Base-by-base conservation (phyloP, 2,888 invertebrate species). In the Caenorhabditis sulstoni region DNA sequence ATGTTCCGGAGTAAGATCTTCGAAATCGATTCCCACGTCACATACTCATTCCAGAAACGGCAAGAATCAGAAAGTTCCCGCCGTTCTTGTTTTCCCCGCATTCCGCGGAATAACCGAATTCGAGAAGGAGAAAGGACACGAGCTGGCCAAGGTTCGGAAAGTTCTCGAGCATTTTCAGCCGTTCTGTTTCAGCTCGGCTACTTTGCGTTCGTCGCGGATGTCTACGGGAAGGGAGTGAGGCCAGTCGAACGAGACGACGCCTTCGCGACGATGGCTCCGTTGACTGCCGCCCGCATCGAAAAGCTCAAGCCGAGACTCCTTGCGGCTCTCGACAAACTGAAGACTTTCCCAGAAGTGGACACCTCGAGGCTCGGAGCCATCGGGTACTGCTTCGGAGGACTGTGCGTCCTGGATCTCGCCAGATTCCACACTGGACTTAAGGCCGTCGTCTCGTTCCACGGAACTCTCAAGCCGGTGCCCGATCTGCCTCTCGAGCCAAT, bases 321-420 rank as follows among this genome's bases (percentile, higher is more conserved):
- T 9, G 83, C 84, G 14, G 81, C 85, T 8, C 29, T 86, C 8
- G 62, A 87, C 8, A 71, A 61, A 18, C 39, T 88, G n/a, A 87
- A 83, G 58, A 64, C 41, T 8, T 61, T 85, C 1, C 57, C 75
- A 0, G 67, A 67, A 59, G 83, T 85, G 0, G 77, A 82, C 73
- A 41, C 47, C 5, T 61, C 64, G 11, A 80, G 62, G 44, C 79
- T 89, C 1, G 85, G 74, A 12, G 81, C 84, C 8, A 87, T 87
- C 35, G 88, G 89, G 8, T 89, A 81, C 64, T 89, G 89, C 71
- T 88, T 89, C 73, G 89, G 89, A 5, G 89, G 89, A 7, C 55
- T 86, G 22, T 87, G 87, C 68, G 83, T 82, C 5, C 59, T 88
- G n/a, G 88, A 88, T 44, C 55, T 89, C 45, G 87, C 87, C 9